These are phyloP conservation scores for Laticauda colubrina DNA, from an alignment of 2,113 vertebrate species.

Conservation along the genomic window DNA sequence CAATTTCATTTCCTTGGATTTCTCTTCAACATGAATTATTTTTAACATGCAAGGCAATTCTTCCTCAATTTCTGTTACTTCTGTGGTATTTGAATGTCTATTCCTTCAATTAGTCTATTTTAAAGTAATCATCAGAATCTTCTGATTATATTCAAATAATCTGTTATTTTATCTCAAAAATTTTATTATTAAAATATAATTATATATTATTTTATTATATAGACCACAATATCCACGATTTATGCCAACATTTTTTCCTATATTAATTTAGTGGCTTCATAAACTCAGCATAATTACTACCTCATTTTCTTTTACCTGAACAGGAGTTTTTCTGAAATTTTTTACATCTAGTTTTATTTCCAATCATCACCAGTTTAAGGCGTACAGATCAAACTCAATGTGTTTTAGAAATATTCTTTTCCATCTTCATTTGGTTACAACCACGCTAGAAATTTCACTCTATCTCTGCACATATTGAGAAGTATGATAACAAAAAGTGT, in stretches of 20 bases:
- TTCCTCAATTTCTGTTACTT: neutral
- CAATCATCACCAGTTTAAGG: neutral
- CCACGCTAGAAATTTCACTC: neutral
- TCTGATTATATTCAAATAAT: neutral
- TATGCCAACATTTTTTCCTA: neutral
- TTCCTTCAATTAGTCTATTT: neutral
- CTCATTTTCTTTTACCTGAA: neutral
- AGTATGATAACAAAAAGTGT: conserved; percentile 35
- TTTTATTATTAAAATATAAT: neutral
- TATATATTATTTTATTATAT: neutral
- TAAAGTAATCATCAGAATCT: neutral
- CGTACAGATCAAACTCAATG: neutral
- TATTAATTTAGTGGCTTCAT: neutral
- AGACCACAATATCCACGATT: neutral
- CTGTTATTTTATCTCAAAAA: neutral
- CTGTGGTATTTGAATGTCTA: neutral
- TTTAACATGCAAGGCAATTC: neutral
- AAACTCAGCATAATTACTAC: neutral
- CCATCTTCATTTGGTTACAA: neutral
- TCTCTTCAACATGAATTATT: neutral
- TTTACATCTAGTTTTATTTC: neutral
- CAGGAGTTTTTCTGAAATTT: neutral
- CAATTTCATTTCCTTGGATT: neutral
- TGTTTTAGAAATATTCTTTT: neutral
- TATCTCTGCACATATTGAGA: too few relatives aligned